Base-by-base conservation (phyloP, 2,797 vertebrate species). In the Hapalemur alaotrensis region DNA sequence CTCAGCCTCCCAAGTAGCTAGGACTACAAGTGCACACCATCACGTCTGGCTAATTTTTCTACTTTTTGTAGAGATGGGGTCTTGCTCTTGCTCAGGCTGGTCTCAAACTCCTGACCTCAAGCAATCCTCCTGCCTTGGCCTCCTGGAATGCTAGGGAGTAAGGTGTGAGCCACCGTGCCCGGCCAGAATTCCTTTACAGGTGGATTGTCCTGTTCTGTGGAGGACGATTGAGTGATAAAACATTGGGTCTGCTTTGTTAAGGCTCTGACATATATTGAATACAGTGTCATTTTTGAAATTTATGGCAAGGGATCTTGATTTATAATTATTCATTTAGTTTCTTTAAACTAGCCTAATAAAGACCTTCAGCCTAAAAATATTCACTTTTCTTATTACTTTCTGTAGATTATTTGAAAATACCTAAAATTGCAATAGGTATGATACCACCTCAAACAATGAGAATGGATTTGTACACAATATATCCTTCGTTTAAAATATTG, bases 341-440 rank as follows among this genome's bases (percentile, higher is more conserved):
- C 46, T 83, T 90, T 73, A 50, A 88, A 65, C 30, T 81, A 87
- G 13, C 69, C 76, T 80, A 90, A 35, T 50, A 48, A 94, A 86
- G 7, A 84, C 14, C 4, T 95, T 17, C 6, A 86, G 13, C 82
- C 32, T 76, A 50, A 87, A 82, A 69, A n/a, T 5, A 65, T 80
- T 95, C 6, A 17, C 50, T 50, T 72, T 93, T 35, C 35, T 72
- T 86, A 48, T 54, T 80, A 20, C n/a, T 75, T 69, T 76, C 4
- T 89, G 5, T 88, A 88, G 78, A 76, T 83, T 83, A 91, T 65
- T 96, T 61, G 85, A 78, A 79, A 79, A 94, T 88, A 46, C 28
- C 20, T 52, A n/a, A 94, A 83, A 80, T 85, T 57, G 17, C 9
- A 80, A 10, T 89, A 83, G 32, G 32, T 91, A 41, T 69, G 32